A percentile compares a stretch with the other conserved stretches of the same genome.
These are phyloP conservation scores for Montipora foliosa DNA, from an alignment of 64 coral and sea anemone genomes.

Conservation along the genomic window DNA sequence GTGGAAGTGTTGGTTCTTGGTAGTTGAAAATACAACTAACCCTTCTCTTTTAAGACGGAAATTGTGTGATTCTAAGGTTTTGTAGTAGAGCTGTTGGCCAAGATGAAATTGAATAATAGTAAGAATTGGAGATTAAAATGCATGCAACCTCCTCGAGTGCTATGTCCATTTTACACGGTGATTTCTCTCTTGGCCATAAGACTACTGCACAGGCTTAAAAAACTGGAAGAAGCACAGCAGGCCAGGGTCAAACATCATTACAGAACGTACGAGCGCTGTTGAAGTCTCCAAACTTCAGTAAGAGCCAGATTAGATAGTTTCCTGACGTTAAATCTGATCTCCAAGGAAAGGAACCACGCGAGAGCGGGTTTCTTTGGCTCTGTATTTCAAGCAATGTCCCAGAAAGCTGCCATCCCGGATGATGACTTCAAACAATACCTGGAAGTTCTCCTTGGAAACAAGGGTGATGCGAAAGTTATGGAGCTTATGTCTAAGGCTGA, in stretches of 20 bases:
- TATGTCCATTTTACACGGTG: background rate
- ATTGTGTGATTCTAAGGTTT: background rate
- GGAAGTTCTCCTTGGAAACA: no score
- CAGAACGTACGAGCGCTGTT: no score
- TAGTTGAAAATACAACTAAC: no score
- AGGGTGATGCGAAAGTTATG: background rate
- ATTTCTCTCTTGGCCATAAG: conserved; percentile 9
- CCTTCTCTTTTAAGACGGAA: no score
- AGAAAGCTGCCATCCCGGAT: conserved; percentile 9
- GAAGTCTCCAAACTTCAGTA: conserved; percentile 43
- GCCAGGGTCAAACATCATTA: background rate
- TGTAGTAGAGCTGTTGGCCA: background rate
- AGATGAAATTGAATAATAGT: conserved; percentile 1
- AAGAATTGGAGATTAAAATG: background rate
- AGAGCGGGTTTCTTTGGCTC: conserved; percentile 5
- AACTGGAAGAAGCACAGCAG: conserved; percentile 46
- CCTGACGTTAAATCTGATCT: conserved; percentile 20
- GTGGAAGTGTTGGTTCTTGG: no score
- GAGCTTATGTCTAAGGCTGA: conserved; percentile 40
- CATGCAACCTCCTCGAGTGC: background rate
- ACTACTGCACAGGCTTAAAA: conserved; percentile 12
- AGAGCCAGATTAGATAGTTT: conserved; percentile 32
- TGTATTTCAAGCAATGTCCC: conserved; percentile 49
- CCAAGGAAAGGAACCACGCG: conserved; percentile 19
- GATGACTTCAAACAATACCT: background rate